Evolutionary conservation across 2,113 vertebrate species (phyloP), one percentile per base, ranked within the genome.

Genomic region (Bombycilla garrulus): DNA sequence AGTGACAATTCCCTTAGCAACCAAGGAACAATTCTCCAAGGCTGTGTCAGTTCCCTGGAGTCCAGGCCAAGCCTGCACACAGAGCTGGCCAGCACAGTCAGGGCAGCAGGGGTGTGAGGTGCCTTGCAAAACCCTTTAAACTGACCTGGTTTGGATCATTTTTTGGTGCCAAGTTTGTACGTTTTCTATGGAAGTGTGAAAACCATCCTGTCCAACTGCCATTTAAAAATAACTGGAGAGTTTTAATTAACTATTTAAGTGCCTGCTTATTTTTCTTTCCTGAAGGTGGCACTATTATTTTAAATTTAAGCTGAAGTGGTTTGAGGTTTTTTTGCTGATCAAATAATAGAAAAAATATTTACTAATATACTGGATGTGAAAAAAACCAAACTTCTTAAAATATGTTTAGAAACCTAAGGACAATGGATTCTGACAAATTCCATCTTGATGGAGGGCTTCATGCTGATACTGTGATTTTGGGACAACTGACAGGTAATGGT

Each of bases 241-340:
- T 54, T 48, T 54, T 76, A 23, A 23, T 77, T 90, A 94, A 92
- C 79, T 60, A 4, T 60, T 12, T 66, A 56, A 83, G n/a, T 38
- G 69, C 79, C 90, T 79, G 44, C 3, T 91, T 14, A 4, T 47
- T 78, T 92, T 86, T 45, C 44, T 71, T 81, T 86, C 96, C 96
- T 96, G 86, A 96, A 96, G 96, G 92, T 96, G 94, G 95, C 94
- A 95, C 95, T 96, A 44, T 74, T 48, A 80, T 94, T 97, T 94
- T 77, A 95, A 73, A 62, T 44, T 78, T 81, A 62, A 78, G 22
- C 19, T 66, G 20, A 66, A 73, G 64, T 50, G 21, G 38, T 91
- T 54, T 24, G 23, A 40, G 65, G 10, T 5, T 24, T 86, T 86
- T 64, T 60, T 40, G 57, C 40, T 70, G 51, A 48, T 24, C 18